Percentiles rank a stretch among this genome's conserved stretches.
phyloP scores from a whole-genome alignment of 2,888 invertebrate species.

The Apamea crenata region DNA sequence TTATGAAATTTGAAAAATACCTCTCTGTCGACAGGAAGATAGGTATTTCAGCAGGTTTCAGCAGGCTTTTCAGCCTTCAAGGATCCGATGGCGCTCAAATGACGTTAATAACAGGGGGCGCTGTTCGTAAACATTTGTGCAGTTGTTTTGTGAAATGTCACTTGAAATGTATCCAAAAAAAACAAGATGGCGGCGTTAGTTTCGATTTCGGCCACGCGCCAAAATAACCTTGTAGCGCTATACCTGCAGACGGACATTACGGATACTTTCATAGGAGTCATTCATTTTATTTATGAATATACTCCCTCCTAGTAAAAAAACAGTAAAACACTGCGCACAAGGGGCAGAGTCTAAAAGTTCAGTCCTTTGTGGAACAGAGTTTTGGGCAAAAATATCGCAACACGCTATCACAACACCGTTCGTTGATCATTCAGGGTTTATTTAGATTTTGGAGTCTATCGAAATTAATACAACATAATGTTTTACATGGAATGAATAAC shows the following conservation, averaged over 20 bases:
- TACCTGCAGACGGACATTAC: neutral
- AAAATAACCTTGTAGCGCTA: neutral
- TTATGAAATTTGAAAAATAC: too few relatives aligned
- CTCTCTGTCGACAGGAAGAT: too few relatives aligned
- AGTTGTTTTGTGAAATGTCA: neutral
- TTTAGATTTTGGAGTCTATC: neutral
- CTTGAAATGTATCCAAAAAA: neutral
- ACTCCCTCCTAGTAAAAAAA: neutral
- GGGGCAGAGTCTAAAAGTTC: too few relatives aligned
- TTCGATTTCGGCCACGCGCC: neutral
- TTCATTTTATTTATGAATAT: neutral
- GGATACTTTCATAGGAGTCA: neutral
- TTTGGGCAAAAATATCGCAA: neutral
- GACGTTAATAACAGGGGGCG: too few relatives aligned
- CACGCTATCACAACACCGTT: neutral
- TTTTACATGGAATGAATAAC: too few relatives aligned
- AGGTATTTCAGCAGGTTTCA: too few relatives aligned
- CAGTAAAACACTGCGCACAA: neutral
- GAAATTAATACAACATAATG: neutral
- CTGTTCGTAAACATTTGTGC: too few relatives aligned
- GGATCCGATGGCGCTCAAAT: too few relatives aligned
- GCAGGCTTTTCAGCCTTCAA: too few relatives aligned
- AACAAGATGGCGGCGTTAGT: neutral
- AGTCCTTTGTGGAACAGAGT: neutral
- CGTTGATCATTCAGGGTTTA: too few relatives aligned